Evolutionary conservation across 2,888 invertebrate genomes (phyloP), one percentile per base, ranked within the genome.

Genomic region (Panzeria rudis): DNA sequence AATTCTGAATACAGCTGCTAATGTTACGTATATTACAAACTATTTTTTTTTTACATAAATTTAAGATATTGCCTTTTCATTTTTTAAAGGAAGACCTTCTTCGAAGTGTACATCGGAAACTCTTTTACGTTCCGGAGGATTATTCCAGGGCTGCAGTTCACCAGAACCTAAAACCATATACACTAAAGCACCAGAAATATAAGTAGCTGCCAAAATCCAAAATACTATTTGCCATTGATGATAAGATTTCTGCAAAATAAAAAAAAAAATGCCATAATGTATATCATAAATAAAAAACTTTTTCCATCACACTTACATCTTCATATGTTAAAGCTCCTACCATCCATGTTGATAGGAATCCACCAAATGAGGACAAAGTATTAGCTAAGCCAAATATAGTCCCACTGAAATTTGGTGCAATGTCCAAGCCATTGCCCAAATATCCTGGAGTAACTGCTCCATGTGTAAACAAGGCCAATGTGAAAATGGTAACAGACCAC

Each of bases 381-480:
- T 97, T 97, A n/a, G 97, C 97, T 93, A 97, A 93, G 50, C 97
- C 97, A 91, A 97, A 97, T 86, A 97, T 97, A 1, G 97, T 97
- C 0, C 97, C 95, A 79, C 97, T 96, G 90, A 97, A 97, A 91
- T 97, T 97, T 0, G 97, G 97, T 3, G 97, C 97, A 88, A 97
- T 97, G 89, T 97, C 97, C 29, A 97, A 93, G 13, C 96, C 97
- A 90, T 97, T 97, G 86, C 97, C 96, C 35, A 97, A 94, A 91
- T 97, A 97, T 0, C 97, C 97, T 11, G 96, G 97, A 0, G 97
- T 97, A 17, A 97, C 97, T 0, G 96, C 97, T 23, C 97, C 97
- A 92, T 97, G 97, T 89, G 97, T 94, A 87, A 97, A 97, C 29
- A 97, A 93, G 0, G 97, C 96, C 50, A 95, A 91, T 0, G 97